Evolutionary conservation across 2,888 invertebrate species (phyloP).

Genomic region (Apamea anceps): DNA sequence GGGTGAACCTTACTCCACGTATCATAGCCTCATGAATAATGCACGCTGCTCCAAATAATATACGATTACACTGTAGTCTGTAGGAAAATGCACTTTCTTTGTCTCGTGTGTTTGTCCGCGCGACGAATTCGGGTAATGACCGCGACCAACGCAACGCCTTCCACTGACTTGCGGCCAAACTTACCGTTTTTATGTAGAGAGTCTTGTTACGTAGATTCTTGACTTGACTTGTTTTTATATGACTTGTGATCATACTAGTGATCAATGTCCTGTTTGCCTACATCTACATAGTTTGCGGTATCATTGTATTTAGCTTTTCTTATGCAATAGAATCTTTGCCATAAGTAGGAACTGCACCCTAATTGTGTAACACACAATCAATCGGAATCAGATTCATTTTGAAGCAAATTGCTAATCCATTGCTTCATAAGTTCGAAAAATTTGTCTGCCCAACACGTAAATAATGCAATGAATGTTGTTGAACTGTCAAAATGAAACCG

Average conservation of each 20-base stretch:
- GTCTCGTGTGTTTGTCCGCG: slow-evolving; percentile 74
- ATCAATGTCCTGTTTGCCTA: background rate
- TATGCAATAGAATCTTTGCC: background rate
- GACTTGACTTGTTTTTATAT: background rate
- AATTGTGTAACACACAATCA: no score
- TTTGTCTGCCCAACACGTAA: no score
- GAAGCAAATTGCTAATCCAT: no score
- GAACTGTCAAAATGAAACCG: no score
- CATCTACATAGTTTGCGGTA: background rate
- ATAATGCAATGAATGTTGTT: no score
- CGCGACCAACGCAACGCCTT: slow-evolving; percentile 54
- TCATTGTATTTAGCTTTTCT: background rate
- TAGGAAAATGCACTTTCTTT: slow-evolving; percentile 89
- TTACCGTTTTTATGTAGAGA: background rate
- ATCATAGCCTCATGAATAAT: slow-evolving; percentile 88
- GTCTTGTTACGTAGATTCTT: background rate
- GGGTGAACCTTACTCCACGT: slow-evolving; percentile 84
- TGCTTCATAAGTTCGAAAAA: no score
- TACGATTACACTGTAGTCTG: slow-evolving; percentile 79
- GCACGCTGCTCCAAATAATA: slow-evolving; percentile 87
- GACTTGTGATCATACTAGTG: background rate
- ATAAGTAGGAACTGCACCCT: background rate
- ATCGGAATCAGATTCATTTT: no score
- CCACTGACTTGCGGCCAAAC: background rate
- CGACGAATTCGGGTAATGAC: slow-evolving; percentile 79